These are phyloP conservation scores for Callosobruchus maculatus DNA, from an alignment of 2,888 invertebrate genomes.

Conservation along the genomic window DNA sequence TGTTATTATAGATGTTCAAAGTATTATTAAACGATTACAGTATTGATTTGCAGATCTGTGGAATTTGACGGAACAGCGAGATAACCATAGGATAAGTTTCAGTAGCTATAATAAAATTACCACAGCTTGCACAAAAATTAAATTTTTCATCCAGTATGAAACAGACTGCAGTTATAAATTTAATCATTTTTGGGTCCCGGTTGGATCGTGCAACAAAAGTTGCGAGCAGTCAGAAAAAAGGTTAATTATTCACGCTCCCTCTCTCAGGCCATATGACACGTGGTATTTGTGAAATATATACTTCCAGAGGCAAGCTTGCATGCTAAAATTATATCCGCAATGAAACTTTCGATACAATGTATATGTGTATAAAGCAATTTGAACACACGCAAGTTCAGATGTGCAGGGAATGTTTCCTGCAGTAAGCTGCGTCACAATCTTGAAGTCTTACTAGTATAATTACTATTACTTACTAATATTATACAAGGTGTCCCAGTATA, in stretches of 20 bases:
- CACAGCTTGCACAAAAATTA: no score
- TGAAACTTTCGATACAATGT: not conserved
- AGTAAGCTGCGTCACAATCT: not conserved
- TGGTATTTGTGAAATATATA: not conserved
- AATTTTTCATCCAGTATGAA: no score
- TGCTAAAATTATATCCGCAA: not conserved
- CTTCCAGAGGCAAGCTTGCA: not conserved
- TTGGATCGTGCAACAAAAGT: not conserved
- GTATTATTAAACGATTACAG: no score
- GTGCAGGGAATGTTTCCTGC: not conserved
- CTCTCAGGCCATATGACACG: not conserved
- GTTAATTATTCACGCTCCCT: not conserved
- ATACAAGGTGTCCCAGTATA: no score
- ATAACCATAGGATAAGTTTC: no score
- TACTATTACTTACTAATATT: no score
- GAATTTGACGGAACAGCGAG: no score
- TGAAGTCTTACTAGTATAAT: not conserved
- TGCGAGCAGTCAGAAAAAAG: not conserved
- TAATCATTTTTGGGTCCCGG: not conserved
- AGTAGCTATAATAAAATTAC: no score
- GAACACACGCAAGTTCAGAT: not conserved
- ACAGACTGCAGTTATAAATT: not conserved
- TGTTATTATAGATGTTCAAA: no score
- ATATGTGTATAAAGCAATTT: not conserved
- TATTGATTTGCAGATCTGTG: no score